Evolutionary conservation across 2,888 invertebrate species (phyloP).

Genomic region (Lasioglossum villosulum): DNA sequence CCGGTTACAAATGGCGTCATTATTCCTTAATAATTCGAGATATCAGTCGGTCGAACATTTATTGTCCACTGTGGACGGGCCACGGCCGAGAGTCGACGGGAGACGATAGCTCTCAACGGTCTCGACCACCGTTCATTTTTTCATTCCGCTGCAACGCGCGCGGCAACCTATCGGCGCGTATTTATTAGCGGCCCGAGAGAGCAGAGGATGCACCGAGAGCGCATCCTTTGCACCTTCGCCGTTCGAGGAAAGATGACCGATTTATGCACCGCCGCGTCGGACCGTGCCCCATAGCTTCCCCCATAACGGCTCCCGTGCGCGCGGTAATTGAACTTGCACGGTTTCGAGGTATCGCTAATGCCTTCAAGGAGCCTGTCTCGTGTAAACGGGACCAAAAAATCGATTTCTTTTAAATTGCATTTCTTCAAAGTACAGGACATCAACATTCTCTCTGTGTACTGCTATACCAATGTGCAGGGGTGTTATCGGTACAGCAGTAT

Average conservation of each 20-base stretch:
- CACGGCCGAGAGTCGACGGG: conserved; percentile 4
- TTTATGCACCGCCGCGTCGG: conserved; percentile 54
- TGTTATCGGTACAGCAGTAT: too few species aligned
- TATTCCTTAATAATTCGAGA: conserved; percentile 75
- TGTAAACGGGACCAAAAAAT: not conserved
- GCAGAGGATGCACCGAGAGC: not conserved
- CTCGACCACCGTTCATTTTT: not conserved
- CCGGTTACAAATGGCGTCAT: conserved; percentile 75
- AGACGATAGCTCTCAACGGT: conserved; percentile 45
- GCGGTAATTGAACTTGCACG: conserved; percentile 58
- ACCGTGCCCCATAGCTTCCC: conserved; percentile 42
- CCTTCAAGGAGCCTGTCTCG: not conserved
- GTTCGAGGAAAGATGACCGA: conserved; percentile 56
- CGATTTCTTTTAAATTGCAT: not conserved
- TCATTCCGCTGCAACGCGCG: not conserved
- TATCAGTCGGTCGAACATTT: conserved; percentile 62
- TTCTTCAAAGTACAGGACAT: not conserved
- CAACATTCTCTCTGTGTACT: too few species aligned
- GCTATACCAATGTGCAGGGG: too few species aligned
- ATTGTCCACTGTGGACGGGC: conserved; percentile 58
- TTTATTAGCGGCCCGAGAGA: conserved; percentile 59
- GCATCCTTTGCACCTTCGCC: conserved; percentile 48
- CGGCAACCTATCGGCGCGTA: conserved; percentile 62
- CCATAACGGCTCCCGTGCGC: conserved; percentile 51
- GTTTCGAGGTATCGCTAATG: conserved; percentile 39